Conservation (phyloP, 92 coral and sea anemone genomes). For the Zoanthus sansibaricus region DNA sequence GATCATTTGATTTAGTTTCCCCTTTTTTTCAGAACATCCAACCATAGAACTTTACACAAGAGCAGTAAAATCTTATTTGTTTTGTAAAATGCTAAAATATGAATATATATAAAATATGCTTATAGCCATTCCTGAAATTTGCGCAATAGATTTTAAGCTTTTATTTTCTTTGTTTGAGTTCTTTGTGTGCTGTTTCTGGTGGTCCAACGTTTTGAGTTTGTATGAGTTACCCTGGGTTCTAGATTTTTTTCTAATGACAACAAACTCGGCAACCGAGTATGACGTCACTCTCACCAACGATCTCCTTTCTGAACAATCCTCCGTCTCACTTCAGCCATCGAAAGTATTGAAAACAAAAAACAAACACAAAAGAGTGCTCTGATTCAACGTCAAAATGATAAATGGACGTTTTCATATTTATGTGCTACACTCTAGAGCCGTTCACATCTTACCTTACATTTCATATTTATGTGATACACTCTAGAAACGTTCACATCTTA, state of each 20-base stretch:
- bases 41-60: not conserved
- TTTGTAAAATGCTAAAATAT: not conserved
- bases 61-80: not conserved
- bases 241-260: not conserved
- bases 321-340: too few relatives aligned
- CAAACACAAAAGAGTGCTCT: too few relatives aligned
- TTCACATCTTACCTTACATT: too few relatives aligned
- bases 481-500: too few relatives aligned
- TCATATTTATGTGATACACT: too few relatives aligned
- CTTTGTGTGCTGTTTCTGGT: not conserved
- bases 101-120: not conserved
- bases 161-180: not conserved
- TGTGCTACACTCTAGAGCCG: too few relatives aligned
- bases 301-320: too few relatives aligned
- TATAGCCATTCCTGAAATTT: not conserved
- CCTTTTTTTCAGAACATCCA: not conserved
- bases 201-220: not conserved
- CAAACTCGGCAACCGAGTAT: not conserved
- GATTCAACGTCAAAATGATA: too few relatives aligned
- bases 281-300: too few relatives aligned
- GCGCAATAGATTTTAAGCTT: not conserved
- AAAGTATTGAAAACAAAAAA: too few relatives aligned
- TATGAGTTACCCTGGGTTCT: not conserved
- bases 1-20: not conserved
- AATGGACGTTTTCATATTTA: too few relatives aligned